phyloP scores from a whole-genome alignment of 2,113 vertebrate genomes.

The Macaca fascicularis region DNA sequence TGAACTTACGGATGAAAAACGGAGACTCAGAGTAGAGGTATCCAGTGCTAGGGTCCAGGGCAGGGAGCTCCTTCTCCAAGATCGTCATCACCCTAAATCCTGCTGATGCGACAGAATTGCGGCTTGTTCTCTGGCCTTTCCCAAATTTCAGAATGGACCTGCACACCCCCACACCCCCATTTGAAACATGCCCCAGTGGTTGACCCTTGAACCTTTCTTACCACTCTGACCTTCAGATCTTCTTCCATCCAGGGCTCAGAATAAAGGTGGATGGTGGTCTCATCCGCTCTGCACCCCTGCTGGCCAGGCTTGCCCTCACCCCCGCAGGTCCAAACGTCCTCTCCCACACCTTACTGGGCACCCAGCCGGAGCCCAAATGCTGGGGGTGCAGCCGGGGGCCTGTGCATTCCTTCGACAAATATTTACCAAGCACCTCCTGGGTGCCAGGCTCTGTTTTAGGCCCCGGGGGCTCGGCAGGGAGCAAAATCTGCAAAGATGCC shows the following conservation, averaged over 20 bases:
- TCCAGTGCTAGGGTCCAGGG: not conserved
- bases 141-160: not conserved
- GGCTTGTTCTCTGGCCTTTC: not conserved
- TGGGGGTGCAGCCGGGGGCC: constrained; percentile 44
- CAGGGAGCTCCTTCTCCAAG: not conserved
- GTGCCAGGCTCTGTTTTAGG: constrained; percentile 74
- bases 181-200: not conserved
- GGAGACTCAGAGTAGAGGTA: not conserved
- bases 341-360: constrained; percentile 48
- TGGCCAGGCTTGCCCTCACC: not conserved
- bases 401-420: constrained; percentile 68
- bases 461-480: constrained; percentile 56
- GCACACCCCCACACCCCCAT: rapidly evolving
- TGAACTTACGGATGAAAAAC: not conserved
- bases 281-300: not conserved
- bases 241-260: not conserved
- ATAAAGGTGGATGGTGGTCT: not conserved
- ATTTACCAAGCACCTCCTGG: constrained; percentile 66
- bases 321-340: not conserved
- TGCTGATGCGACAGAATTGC: not conserved
- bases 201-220: not conserved
- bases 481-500: constrained; percentile 21
- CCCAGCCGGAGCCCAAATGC: not conserved
- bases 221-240: not conserved
- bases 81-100: not conserved